Base-by-base conservation (phyloP, 2,113 vertebrate genomes). In the Candoia aspera region DNA sequence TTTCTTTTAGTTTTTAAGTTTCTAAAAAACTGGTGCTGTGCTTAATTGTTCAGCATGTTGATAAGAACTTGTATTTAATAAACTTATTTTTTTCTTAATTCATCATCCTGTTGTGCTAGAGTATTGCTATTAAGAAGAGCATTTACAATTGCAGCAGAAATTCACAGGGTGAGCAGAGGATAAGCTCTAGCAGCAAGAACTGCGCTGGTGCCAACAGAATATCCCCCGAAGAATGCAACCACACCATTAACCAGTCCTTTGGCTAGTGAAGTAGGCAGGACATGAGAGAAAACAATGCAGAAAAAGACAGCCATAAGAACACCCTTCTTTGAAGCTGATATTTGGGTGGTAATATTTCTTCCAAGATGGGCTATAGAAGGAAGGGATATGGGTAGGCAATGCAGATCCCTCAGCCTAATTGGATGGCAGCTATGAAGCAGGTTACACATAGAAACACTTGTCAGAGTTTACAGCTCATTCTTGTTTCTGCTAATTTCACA, bases 401-500 rank as follows among this genome's bases (percentile, higher is more conserved):
- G 13, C 6, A 91, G 13, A 87, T 24, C 64, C 12, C 84, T 91
- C 49, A 57, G 42, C 84, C 46, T 68, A 33, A 57, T 33, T n/a
- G 90, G 42, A 86, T 64, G 58, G 84, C 29, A 91, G 83, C 12
- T n/a, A 1, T 26, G 9, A 12, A 91, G n/a, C 26, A 87, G 85
- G 12, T 5, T 85, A 64, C 26, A 62, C n/a, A 42, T 24, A 91
- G 12, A 37, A 87, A 55, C 60, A 73, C 49, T 57, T 68, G 59
- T 59, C 59, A 86, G 59, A 86, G 46, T 86, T 57, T 87, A 19
- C n/a, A 57, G 15, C 33, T 86, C n/a, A 26, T 53, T 87, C 42
- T 87, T 91, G 84, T 53, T 59, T 59, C 37, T 91, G 83, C 58
- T 84, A 62, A 85, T 46, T 91, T 79, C 13, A 29, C 54, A 87